These are phyloP conservation scores for Tor tambroides DNA, from an alignment of 2,113 vertebrate species.

Conservation along the genomic window DNA sequence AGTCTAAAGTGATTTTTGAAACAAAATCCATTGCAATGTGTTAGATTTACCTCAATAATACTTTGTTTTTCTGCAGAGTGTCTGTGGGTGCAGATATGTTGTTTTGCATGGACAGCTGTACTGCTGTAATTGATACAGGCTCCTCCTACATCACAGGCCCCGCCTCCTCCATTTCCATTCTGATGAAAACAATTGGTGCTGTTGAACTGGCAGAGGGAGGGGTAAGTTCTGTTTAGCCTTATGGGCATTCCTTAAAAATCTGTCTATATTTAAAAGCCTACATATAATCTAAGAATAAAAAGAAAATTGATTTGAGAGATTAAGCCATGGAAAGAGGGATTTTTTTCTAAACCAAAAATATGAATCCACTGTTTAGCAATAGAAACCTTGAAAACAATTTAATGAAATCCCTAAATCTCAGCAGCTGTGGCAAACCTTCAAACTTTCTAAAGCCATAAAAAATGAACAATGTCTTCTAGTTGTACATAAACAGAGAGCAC, in stretches of 20 bases:
- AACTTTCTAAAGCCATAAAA: background rate
- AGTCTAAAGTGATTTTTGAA: too few relatives aligned
- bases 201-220: conserved; percentile 79
- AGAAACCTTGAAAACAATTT: background rate
- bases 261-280: too few relatives aligned
- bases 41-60: background rate
- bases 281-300: background rate
- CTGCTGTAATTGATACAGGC: conserved; percentile 87
- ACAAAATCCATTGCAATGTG: background rate
- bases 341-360: background rate
- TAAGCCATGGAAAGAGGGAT: background rate
- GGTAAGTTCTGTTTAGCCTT: conserved; percentile 71
- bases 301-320: background rate
- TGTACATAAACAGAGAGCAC: background rate
- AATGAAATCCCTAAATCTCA: background rate
- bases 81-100: conserved; percentile 81
- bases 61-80: conserved; percentile 74
- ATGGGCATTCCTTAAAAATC: background rate
- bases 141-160: conserved; percentile 93
- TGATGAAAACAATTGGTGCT: conserved; percentile 89
- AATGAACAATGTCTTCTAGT: background rate
- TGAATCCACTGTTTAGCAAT: background rate
- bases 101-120: conserved; percentile 88
- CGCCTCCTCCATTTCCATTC: conserved; percentile 79
- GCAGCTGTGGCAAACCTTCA: background rate